Base-by-base conservation (phyloP, 1,140 invertebrate species). In the Sarcophaga bullata region DNA sequence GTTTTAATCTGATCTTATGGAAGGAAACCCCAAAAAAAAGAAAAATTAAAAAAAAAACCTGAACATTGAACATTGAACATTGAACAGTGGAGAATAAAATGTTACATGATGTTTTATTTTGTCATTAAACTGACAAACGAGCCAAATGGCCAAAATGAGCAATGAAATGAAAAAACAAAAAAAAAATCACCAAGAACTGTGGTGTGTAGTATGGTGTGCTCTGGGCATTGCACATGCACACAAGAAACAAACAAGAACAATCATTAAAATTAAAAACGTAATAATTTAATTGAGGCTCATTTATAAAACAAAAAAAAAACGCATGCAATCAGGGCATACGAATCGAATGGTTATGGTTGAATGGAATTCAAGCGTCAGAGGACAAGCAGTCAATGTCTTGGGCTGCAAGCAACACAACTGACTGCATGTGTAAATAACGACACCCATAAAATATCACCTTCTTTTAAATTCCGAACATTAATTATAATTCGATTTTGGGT, bases 231-330 rank as follows among this genome's bases (percentile, higher is more conserved):
- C 25, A 37, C 25, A n/a, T n/a, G n/a, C n/a, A n/a, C n/a, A n/a
- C 25, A 37, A 37, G 25, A 37, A 37, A 76, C 46, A 49, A 8
- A 48, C 48, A 46, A 8, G 46, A 47, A 76, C 17, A 76, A 76
- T 76, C 48, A 76, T 76, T 76, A 76, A n/a, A 76, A 49, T 49
- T 49, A 48, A 76, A 76, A 47, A 76, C 48, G 47, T 48, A 76
- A 76, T 76, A 76, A 76, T 76, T 76, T 76, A 76, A 76, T 76
- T 76, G 48, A 48, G 73, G 48, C 73, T 76, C 73, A 76, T 76
- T 76, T 49, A 48, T 76, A 76, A n/a, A n/a, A 58, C 7, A 0
- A 58, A 37, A 37, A 37, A 37, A 37, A 4, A 37, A 37, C 25
- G 25, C 25, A 37, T 37, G 25, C 54, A 58, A 58, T 7, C 54